Base-by-base conservation (phyloP, 2,113 vertebrate species). In the Orientallactaga bullata region DNA sequence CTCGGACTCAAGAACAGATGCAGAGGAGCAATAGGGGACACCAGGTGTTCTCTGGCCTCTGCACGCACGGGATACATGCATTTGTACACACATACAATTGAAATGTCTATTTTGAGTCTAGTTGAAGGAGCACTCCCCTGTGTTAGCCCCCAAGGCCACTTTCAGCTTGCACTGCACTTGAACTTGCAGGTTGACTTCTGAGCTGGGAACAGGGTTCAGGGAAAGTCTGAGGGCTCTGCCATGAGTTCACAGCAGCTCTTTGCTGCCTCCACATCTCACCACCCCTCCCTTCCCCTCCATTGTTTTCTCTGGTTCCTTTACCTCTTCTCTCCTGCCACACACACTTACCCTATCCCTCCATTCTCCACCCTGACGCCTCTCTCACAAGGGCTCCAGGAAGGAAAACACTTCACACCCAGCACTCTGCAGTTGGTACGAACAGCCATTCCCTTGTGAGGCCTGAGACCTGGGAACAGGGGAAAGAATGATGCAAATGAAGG, bases 281-380 rank as follows among this genome's bases (percentile, higher is more conserved):
- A 4, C 3, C 17, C 7, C 65, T 39, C 26, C 8, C 8, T 0
- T 7, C 2, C 7, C 26, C 2, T 21, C 26, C 26, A 3, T 26
- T 51, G 11, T 13, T 9, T 4, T n/a, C 39, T 63, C 2, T 21
- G 42, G n/a, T 30, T 42, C 51, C 30, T 20, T 55, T 63, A 4
- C 11, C 20, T 1, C 21, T 21, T 24, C 58, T 68, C 61, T 32
- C 23, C 51, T 39, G 4, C 42, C 42, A 8, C 42, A 55, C 55
- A 13, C 55, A 55, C 55, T 55, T 55, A 12, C 12, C 16, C 9
- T 1, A 2, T 28, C 20, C n/a, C 30, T 15, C 0, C 0, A 4
- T 11, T 18, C 10, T 28, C 16, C 32, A 32, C 21, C 0, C 39
- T 60, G 32, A 1, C 13, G 1, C 9, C 2, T 30, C 23, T 23